phyloP scores from a whole-genome alignment of 2,797 vertebrate genomes.

The Gila robusta region DNA sequence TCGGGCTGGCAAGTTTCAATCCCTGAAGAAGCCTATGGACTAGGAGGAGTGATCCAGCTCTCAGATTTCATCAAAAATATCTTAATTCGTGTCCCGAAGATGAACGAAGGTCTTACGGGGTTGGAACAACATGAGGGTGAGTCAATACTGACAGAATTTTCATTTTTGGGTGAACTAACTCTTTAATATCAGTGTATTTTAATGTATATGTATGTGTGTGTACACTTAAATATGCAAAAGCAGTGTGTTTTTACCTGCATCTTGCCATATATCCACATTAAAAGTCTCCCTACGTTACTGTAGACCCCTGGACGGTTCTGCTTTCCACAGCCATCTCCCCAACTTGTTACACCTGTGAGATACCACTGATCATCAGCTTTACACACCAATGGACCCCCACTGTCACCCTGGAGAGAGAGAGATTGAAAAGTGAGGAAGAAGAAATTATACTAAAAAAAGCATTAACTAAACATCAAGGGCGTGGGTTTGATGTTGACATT shows the following conservation, averaged over 20 bases:
- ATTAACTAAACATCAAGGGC: background rate
- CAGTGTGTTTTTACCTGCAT: slow-evolving; percentile 82
- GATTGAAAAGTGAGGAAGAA: background rate
- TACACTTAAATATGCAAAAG: background rate
- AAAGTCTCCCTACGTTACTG: slow-evolving; percentile 76
- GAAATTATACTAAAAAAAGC: background rate
- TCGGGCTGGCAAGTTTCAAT: too few species aligned
- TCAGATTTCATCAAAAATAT: too few species aligned
- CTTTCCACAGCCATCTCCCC: slow-evolving; percentile 85
- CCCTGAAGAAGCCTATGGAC: too few species aligned
- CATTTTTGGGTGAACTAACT: too few species aligned
- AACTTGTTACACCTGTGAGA: slow-evolving; percentile 84
- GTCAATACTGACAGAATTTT: too few species aligned
- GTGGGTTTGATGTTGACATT: background rate
- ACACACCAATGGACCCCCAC: slow-evolving; percentile 86
- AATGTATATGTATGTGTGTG: background rate
- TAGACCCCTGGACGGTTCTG: slow-evolving; percentile 83
- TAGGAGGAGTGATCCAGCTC: too few species aligned
- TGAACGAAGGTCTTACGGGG: too few species aligned
- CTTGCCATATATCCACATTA: slow-evolving; percentile 83
- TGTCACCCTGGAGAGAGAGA: slow-evolving; percentile 80
- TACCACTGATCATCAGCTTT: slow-evolving; percentile 77
- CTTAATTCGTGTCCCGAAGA: too few species aligned
- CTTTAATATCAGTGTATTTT: too few species aligned
- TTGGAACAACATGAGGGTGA: too few species aligned